Conservation (phyloP, 2,113 vertebrate species). For the Lamprologus callipterus region DNA sequence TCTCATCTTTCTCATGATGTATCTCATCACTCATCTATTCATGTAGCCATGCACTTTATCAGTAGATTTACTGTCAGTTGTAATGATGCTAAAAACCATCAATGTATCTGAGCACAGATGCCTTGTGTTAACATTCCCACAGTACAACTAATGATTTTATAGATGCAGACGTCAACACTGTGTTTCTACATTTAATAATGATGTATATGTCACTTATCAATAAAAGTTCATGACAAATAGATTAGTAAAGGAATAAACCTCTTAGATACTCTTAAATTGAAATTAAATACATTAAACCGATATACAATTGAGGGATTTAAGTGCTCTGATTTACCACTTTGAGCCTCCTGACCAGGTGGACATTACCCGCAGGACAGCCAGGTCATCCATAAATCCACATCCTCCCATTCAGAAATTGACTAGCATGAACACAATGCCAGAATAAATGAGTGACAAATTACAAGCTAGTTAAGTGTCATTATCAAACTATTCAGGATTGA, state of each 20-base stretch:
- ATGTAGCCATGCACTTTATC: not conserved
- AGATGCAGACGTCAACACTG: not conserved
- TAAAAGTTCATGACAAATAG: not conserved
- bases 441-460: not conserved
- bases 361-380: not conserved
- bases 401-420: not conserved
- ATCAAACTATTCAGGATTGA: not conserved
- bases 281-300: not conserved
- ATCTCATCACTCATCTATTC: not conserved
- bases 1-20: not conserved
- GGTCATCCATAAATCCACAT: not conserved
- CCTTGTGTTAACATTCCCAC: not conserved
- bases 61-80: not conserved
- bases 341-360: not conserved
- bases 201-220: not conserved
- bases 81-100: not conserved
- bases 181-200: not conserved
- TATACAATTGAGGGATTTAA: not conserved
- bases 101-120: not conserved
- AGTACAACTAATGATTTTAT: not conserved
- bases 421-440: not conserved
- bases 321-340: not conserved
- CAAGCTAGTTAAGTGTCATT: not conserved
- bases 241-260: not conserved
- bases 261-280: not conserved